Conservation (phyloP, 2,797 vertebrate species). For the Eleutherodactylus coqui region DNA sequence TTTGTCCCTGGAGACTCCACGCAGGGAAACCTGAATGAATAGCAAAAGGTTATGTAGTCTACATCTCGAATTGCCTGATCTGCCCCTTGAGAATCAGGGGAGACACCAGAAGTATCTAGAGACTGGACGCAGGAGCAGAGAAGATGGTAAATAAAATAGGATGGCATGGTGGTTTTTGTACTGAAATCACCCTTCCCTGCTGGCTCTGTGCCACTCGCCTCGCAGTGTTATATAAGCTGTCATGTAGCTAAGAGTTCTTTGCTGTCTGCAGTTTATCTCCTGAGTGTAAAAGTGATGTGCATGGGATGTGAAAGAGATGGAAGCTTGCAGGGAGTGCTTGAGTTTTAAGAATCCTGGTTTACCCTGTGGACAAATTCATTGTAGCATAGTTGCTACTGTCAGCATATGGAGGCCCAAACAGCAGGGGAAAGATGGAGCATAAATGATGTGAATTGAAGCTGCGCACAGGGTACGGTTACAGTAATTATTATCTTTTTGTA, state of each 20-base stretch:
- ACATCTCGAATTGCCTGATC: not conserved
- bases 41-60: constrained; percentile 26
- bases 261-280: constrained; percentile 52
- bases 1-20: constrained; percentile 28
- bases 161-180: constrained; percentile 21
- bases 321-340: constrained; percentile 32
- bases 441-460: constrained; percentile 46
- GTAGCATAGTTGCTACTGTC: constrained; percentile 49
- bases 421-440: constrained; percentile 41
- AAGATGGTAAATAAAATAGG: constrained; percentile 21
- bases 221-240: constrained; percentile 59
- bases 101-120: constrained; percentile 23
- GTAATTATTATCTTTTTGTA: constrained; percentile 27
- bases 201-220: constrained; percentile 48
- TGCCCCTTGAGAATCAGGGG: constrained; percentile 21
- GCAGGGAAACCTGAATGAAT: constrained; percentile 22
- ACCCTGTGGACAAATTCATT: constrained; percentile 52
- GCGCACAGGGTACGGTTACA: constrained; percentile 16
- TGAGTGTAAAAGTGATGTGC: constrained; percentile 60
- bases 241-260: constrained; percentile 50
- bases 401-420: constrained; percentile 48
- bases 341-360: constrained; percentile 45
- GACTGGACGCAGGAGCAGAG: not conserved
- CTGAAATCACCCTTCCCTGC: constrained; percentile 47
- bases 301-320: constrained; percentile 55